Base-by-base conservation (phyloP, 2,888 invertebrate genomes). In the Nomada fucata region DNA sequence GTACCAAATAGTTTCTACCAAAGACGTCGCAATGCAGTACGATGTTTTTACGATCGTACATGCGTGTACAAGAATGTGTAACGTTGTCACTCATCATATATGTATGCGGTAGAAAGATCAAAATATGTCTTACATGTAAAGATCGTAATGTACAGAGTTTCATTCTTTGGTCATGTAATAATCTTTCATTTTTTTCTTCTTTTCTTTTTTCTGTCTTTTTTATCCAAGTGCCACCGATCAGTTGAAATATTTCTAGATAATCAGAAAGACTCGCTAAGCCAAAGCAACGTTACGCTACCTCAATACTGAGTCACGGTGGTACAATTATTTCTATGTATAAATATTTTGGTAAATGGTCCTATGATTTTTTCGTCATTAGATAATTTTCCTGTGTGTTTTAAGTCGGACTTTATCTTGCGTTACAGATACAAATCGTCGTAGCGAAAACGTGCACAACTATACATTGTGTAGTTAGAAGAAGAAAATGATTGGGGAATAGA, bases 1-100 rank as follows among this genome's bases (percentile, higher is more conserved):
- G 81, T 86, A 89, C 86, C 85, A 88, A 90, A 88, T 88, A 86
- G 73, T 89, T 89, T 89, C 82, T 86, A 87, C 89, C 89, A 89
- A 89, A 89, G 89, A 89, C 65, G 77, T 78, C 78, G 79, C 72
- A 50, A 73, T 64, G 65, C 70, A 74, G 55, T 68, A 79, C 60
- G 72, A 76, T 79, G 68, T 68, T 79, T 82, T 79, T 65, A 69
- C 60, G 70, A 68, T 78, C 74, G 67, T 69, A 79, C 44, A 64
- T 61, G 36, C 60, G 64, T 63, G 23, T 71, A 71, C 71, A 64
- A 74, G 59, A 61, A 83, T 47, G 23, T 76, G 47, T 65, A 79
- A 84, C 71, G 73, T 73, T 76, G 73, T 36, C 36, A 57, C 67
- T 71, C 20, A 23, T 53, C 60, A 23, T 74, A 53, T 73, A 64